phyloP scores from a whole-genome alignment of 1,140 invertebrate genomes.

The Drosophila lowei region DNA sequence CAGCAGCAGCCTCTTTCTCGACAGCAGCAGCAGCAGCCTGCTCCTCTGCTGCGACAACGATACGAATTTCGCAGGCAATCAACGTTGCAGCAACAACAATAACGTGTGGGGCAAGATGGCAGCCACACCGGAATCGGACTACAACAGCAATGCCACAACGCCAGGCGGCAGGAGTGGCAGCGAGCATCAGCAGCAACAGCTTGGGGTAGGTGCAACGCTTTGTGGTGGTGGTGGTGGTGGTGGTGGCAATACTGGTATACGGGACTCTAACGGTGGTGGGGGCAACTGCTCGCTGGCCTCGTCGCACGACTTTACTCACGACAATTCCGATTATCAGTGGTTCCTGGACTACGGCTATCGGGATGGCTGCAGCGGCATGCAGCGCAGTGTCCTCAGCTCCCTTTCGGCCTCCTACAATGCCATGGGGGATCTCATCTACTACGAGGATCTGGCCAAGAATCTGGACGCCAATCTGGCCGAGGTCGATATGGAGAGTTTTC shows the following conservation, averaged over 20 bases:
- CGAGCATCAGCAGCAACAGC: conserved; percentile 62
- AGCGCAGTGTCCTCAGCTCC: conserved; percentile 91
- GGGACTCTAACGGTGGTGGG: conserved; percentile 45
- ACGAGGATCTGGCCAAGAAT: conserved; percentile 93
- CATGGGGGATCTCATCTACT: conserved; percentile 88
- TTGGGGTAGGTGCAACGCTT: conserved; percentile 79
- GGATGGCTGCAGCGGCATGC: conserved; percentile 90
- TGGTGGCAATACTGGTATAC: conserved; percentile 44
- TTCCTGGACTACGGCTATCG: conserved; percentile 93
- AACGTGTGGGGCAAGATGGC: conserved; percentile 54
- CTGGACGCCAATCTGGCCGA: conserved; percentile 96
- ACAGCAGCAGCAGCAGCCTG: conserved; percentile 38
- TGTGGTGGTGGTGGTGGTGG: conserved; percentile 61
- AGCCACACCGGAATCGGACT: conserved; percentile 85
- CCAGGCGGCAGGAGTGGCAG: conserved; percentile 62
- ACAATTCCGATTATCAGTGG: conserved; percentile 95
- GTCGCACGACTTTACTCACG: conserved; percentile 90
- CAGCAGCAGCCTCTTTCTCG: conserved; percentile 46
- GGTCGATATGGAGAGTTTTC: conserved; percentile 97
- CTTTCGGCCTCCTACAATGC: conserved; percentile 91
- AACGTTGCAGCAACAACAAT: conserved; percentile 12
- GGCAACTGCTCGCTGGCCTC: conserved; percentile 81
- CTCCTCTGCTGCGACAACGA: conserved; percentile 32
- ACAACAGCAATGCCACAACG: conserved; percentile 85
- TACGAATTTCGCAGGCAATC: conserved; percentile 26